Evolutionary conservation across 2,888 invertebrate species (phyloP), one percentile per base, ranked within the genome.

Genomic region (Erebia aethiops): DNA sequence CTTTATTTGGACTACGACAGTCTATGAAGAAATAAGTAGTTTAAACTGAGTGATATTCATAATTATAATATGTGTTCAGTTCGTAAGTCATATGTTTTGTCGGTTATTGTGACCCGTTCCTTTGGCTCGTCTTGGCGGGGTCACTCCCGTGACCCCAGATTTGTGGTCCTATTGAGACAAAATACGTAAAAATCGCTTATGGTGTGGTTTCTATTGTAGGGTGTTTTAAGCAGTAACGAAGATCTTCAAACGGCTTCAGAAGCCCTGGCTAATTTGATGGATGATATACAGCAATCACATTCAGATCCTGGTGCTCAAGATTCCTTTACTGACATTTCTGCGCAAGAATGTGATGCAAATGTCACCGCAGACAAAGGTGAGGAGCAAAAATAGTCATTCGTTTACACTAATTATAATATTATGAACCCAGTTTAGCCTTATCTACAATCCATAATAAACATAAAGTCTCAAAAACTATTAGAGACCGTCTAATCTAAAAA

Each of bases 171-270:
- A n/a, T n/a, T n/a, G n/a, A n/a, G n/a, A n/a, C n/a, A n/a, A n/a
- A n/a, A n/a, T n/a, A n/a, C n/a, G n/a, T n/a, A n/a, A n/a, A n/a
- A n/a, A n/a, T n/a, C n/a, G n/a, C n/a, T n/a, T n/a, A n/a, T 76
- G 26, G 26, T 26, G 26, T 26, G 26, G 26, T 26, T 26, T 26
- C 2, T 26, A 3, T 26, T 26, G 1, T 4, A 91, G 90, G 78
- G 77, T 54, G 71, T 78, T 52, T 69, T 79, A 35, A 76, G 64
- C 21, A 76, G 79, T 54, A 81, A 79, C 71, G 89, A 88, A 76
- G 90, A 91, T 77, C 78, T 91, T 8, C 78, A 83, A 69, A 80
- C 77, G 1, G 90, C 91, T 9, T 74, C 78, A 1, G 81, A 85
- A 60, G 86, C 84, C 1, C 76, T 92, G 46, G 78, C 84, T 7